Base-by-base conservation (phyloP, 1,140 invertebrate species). In the Drosophila simulans region DNA sequence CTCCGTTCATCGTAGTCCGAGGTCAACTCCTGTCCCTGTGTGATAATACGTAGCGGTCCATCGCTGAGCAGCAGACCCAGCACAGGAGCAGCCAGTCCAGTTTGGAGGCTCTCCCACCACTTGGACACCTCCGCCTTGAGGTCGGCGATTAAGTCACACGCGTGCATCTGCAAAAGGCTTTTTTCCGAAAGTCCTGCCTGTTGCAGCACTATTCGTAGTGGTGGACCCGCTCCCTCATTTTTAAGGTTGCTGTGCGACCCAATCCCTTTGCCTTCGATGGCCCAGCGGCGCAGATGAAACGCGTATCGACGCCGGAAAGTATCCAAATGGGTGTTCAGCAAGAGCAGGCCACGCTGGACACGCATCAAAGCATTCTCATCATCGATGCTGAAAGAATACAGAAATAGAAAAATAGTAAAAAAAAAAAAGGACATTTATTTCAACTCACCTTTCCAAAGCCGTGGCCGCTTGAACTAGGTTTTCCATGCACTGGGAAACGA, bases 1-100 rank as follows among this genome's bases (percentile, higher is more conserved):
- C 96, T 97, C 77, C 98, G 97, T 85, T 98, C 97, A 91, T 99
- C 98, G 85, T 96, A 97, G 74, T 99, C 97, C n/a, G 97, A 96
- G 0, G 97, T 97, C 2, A 99, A 93, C 91, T 99, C 98, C 91
- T 98, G 97, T 0, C 98, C 98, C 91, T 98, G 96, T 0, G 97
- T 98, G 48, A 98, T 98, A 94, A 98, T 98, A 46, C 98, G 93
- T 27, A 98, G 95, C 0, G 96, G 96, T 0, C 97, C 97, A 90
- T 97, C 97, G 1, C 95, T 96, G 1, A 96, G 92, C 5, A 96
- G 78, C 4, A 95, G 93, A 0, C 95, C 95, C 8, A 96, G 90
- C 10, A 92, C 91, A 0, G 92, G 91, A 0, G 92, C 90, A 1
- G 82, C 55, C 12, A 84, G 66, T 5, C 88, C 90, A 2, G 90